Conservation (phyloP, 2,113 vertebrate species). For the Ceyx cyanopectus region DNA sequence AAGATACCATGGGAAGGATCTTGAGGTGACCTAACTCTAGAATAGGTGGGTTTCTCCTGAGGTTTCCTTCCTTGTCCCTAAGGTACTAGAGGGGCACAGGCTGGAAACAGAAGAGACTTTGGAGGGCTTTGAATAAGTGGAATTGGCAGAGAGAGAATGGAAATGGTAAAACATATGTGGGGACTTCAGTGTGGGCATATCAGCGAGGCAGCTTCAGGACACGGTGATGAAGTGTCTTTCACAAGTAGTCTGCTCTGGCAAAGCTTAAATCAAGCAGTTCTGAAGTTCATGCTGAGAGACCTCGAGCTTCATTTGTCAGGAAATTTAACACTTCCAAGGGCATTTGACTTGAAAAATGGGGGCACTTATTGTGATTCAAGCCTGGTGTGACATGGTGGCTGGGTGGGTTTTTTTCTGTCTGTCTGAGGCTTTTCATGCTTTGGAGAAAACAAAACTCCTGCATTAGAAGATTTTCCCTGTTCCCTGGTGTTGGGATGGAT, state of each 20-base stretch:
- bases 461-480: not conserved
- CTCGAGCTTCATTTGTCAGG: not conserved
- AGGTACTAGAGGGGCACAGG: not conserved
- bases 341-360: not conserved
- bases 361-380: not conserved
- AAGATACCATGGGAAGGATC: not conserved
- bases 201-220: not conserved
- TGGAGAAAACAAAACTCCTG: not conserved
- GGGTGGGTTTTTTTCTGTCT: not conserved
- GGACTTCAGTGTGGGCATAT: not conserved
- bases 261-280: not conserved
- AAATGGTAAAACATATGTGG: not conserved
- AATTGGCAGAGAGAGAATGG: not conserved
- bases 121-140: not conserved
- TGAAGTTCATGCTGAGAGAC: not conserved
- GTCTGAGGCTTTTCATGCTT: not conserved
- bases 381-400: not conserved
- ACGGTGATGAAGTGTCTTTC: not conserved
- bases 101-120: not conserved
- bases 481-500: not conserved
- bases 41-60: rapidly evolving
- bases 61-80: not conserved
- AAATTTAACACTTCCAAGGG: not conserved
- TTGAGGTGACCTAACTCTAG: not conserved
- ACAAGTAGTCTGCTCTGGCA: not conserved